Conservation (phyloP, 2,113 vertebrate genomes). For the Rhinoderma darwinii region DNA sequence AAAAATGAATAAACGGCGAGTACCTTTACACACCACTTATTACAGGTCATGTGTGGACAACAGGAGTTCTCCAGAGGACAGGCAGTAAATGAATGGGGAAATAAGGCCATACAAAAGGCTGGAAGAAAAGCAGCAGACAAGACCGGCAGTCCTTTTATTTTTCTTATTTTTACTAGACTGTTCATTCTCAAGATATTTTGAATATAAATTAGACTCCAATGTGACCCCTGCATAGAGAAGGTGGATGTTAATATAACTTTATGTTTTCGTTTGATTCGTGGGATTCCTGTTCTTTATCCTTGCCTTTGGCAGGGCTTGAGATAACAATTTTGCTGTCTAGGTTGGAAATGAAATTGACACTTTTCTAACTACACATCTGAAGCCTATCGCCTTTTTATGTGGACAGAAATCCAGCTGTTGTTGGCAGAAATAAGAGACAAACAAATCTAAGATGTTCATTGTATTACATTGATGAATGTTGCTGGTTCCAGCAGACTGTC, state of each 20-base stretch:
- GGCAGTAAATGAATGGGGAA: not conserved
- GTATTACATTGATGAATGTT: not conserved
- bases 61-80: slow-evolving; percentile 38
- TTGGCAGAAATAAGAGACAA: not conserved
- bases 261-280: not conserved
- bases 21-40: slow-evolving; percentile 39
- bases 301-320: not conserved
- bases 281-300: not conserved
- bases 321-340: not conserved
- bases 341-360: not conserved
- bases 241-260: slow-evolving; percentile 37
- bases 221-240: not conserved
- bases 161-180: not conserved
- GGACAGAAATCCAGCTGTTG: not conserved
- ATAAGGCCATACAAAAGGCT: slow-evolving; percentile 14
- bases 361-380: not conserved
- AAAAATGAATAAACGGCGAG: slow-evolving; percentile 26
- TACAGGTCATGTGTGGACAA: slow-evolving; percentile 50
- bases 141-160: not conserved
- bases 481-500: not conserved
- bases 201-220: not conserved
- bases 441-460: not conserved
- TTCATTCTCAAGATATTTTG: slow-evolving; percentile 35
- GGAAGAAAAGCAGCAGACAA: slow-evolving; percentile 13
- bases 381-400: not conserved